Evolutionary conservation across 2,888 invertebrate species (phyloP).

Genomic region (Eulithis testata): DNA sequence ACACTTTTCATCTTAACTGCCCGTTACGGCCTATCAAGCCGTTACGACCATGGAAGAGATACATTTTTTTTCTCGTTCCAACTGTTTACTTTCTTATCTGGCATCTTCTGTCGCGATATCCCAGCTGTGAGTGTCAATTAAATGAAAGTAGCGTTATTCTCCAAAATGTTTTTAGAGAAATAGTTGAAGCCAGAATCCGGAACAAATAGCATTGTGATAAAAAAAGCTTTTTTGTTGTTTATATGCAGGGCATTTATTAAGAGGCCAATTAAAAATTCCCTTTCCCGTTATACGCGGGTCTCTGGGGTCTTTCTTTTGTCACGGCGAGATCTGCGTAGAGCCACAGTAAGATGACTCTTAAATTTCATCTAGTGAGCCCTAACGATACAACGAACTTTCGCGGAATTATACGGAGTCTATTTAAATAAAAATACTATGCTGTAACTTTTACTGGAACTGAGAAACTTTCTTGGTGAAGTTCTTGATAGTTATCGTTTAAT

Average conservation of each 20-base stretch:
- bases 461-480: constrained; percentile 28
- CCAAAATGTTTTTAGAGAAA: constrained; percentile 45
- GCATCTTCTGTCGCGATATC: constrained; percentile 47
- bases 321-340: constrained; percentile 65
- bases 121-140: constrained; percentile 42
- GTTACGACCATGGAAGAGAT: constrained; percentile 53
- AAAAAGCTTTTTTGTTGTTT: constrained; percentile 57
- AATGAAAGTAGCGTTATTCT: constrained; percentile 34
- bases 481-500: constrained; percentile 29
- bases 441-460: constrained; percentile 29
- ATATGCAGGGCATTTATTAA: constrained; percentile 69
- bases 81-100: constrained; percentile 50
- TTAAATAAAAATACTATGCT: constrained; percentile 44
- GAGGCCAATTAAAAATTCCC: constrained; percentile 78
- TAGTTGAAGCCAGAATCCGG: constrained; percentile 49
- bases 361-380: constrained; percentile 71
- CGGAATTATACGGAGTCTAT: constrained; percentile 43
- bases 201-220: constrained; percentile 54
- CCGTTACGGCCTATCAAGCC: constrained; percentile 63
- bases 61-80: constrained; percentile 43
- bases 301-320: constrained; percentile 69
- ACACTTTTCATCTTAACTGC: constrained; percentile 66
- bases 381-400: constrained; percentile 63
- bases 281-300: constrained; percentile 61
- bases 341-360: constrained; percentile 66